A percentile compares a stretch with the other conserved stretches of the same genome.
Conservation (phyloP, 2,113 vertebrate species). For the Alces alces region DNA sequence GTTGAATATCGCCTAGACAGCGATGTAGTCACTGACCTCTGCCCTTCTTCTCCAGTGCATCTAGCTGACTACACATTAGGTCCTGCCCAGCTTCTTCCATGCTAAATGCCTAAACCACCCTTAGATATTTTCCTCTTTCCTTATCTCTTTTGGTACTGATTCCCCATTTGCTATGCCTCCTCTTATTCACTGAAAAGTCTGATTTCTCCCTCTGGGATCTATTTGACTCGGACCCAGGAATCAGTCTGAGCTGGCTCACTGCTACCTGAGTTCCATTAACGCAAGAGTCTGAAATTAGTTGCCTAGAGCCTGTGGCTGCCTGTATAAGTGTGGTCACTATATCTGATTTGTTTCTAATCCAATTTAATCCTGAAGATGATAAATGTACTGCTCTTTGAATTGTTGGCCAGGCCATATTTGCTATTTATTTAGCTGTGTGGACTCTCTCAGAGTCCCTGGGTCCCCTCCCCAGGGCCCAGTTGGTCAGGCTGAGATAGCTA, state of each 20-base stretch:
- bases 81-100: background rate
- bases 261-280: background rate
- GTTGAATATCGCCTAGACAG: background rate
- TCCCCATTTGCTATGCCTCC: background rate
- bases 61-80: background rate
- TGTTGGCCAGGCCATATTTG: background rate
- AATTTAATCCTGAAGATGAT: slow-evolving; percentile 27
- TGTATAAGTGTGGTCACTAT: background rate
- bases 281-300: background rate
- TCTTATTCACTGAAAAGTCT: background rate
- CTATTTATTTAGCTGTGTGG: slow-evolving; percentile 19
- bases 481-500: background rate
- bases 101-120: background rate
- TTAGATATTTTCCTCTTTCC: background rate
- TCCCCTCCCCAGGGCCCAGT: background rate
- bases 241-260: background rate
- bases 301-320: background rate
- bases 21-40: background rate
- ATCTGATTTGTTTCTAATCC: background rate
- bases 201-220: slow-evolving; percentile 50
- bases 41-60: background rate
- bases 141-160: background rate
- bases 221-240: slow-evolving; percentile 4
- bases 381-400: background rate
- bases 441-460: background rate